Base-by-base conservation (phyloP, 2,113 vertebrate species). In the Oreochromis tanganicae region DNA sequence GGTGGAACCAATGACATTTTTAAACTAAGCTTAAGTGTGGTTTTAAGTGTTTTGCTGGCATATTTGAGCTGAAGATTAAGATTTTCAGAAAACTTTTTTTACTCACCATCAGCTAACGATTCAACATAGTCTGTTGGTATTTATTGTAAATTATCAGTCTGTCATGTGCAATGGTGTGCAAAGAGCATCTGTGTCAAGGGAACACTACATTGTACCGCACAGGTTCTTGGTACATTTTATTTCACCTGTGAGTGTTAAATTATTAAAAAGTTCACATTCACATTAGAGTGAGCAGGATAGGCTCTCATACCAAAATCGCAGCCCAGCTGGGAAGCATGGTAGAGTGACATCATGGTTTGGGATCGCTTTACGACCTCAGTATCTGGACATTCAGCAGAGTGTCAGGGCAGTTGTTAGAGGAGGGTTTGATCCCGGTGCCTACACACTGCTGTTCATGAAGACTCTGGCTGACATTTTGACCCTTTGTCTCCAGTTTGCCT, bases 201-300 rank as follows among this genome's bases (percentile, higher is more conserved):
- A 48, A 3, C 46, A 48, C 46, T 17, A 48, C 14, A 17, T 5
- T 17, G 16, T 6, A 48, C 14, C 3, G 46, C 16, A 48, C 46
- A 48, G 36, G 34, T 36, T 36, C 36, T 38, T 38, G 36, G 34
- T 19, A 7, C 6, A 50, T 19, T 50, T 52, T 8, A 52, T 4
- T 17, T 19, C 17, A 9, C 17, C 9, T 3, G 17, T 50, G 16
- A 7, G 27, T 27, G 27, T 27, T 27, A 27, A 27, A 27, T 27
- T 27, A 50, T 4, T 17, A 19, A 52, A 19, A 16, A 19, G 46
- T 48, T 17, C 3, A 5, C 9, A 3, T 7, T 16, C 6, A 14
- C 13, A 5, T 48, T 48, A 14, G 46, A 48, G 7, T 48, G 9
- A 66, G 34, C 17, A 38, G 61, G 34, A 0, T 11, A 3, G 32